Percentiles rank a stretch among this genome's conserved stretches.
phyloP scores from a whole-genome alignment of 2,888 invertebrate species.

The Dinocampus coccinellae region DNA sequence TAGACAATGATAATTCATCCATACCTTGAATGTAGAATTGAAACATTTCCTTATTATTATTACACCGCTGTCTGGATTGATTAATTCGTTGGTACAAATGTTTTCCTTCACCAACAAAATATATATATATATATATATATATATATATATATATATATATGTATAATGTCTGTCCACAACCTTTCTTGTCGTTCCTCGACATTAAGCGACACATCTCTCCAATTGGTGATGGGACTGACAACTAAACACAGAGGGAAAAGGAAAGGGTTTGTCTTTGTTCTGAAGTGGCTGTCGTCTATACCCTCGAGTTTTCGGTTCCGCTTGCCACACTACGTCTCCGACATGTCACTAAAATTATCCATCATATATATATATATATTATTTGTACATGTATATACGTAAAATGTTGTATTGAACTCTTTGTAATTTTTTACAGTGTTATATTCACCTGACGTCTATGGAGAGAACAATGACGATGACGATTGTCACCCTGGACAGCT shows the following conservation, averaged over 20 bases:
- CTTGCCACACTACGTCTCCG: constrained; percentile 14
- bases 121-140: neutral
- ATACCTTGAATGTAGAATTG: constrained; percentile 67
- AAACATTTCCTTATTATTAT: constrained; percentile 70
- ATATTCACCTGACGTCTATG: neutral
- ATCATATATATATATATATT: too few species aligned
- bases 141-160: neutral
- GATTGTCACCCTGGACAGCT: constrained; percentile 6
- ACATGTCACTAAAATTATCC: constrained; percentile 28
- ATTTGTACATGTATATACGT: too few species aligned
- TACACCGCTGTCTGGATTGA: constrained; percentile 66
- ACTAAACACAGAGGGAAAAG: neutral
- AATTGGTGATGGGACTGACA: constrained; percentile 16
- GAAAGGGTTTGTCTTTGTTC: constrained; percentile 24
- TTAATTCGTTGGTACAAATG: constrained; percentile 62
- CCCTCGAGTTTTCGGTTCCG: constrained; percentile 8
- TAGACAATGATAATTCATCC: constrained; percentile 42
- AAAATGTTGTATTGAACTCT: constrained; percentile 10
- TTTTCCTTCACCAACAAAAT: neutral
- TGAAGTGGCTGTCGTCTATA: constrained; percentile 24
- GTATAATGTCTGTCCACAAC: neutral
- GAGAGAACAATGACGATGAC: neutral
- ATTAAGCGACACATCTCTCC: neutral
- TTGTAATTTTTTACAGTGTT: neutral
- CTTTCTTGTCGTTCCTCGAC: neutral